phyloP scores from a whole-genome alignment of 2,888 invertebrate genomes.

The Dasysyrphus tricinctus region DNA sequence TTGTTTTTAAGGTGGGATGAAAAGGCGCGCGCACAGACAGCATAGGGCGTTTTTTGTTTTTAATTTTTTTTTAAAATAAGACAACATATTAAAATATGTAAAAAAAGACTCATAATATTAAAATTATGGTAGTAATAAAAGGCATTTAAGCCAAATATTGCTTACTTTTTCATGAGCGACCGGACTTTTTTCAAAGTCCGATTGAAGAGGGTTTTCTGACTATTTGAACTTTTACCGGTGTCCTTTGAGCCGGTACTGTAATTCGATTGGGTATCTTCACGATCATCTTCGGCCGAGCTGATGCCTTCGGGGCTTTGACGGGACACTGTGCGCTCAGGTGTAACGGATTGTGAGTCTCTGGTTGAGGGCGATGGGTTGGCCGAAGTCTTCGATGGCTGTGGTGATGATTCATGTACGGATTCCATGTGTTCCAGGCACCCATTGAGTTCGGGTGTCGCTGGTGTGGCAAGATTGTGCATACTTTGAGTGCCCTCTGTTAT shows the following conservation, averaged over 20 bases:
- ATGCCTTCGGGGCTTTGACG: constrained; percentile 83
- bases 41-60: constrained; percentile 45
- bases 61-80: constrained; percentile 36
- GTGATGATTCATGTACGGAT: constrained; percentile 45
- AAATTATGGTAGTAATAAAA: constrained; percentile 68
- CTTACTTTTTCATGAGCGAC: constrained; percentile 87
- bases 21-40: constrained; percentile 57
- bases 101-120: constrained; percentile 42
- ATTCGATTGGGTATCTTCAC: constrained; percentile 79
- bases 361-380: constrained; percentile 71
- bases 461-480: constrained; percentile 82
- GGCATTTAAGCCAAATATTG: constrained; percentile 75
- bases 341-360: constrained; percentile 80
- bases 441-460: constrained; percentile 77
- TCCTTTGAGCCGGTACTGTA: constrained; percentile 77
- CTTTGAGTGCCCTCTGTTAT: constrained; percentile 82
- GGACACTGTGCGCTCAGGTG: constrained; percentile 79
- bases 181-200: constrained; percentile 92
- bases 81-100: constrained; percentile 63
- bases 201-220: constrained; percentile 91
- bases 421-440: constrained; percentile 75
- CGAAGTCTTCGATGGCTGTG: constrained; percentile 45
- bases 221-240: constrained; percentile 75
- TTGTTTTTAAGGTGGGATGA: constrained; percentile 60
- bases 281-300: constrained; percentile 83